phyloP scores from a whole-genome alignment of 1,140 invertebrate genomes.

The Cardiocondyla obscurior region DNA sequence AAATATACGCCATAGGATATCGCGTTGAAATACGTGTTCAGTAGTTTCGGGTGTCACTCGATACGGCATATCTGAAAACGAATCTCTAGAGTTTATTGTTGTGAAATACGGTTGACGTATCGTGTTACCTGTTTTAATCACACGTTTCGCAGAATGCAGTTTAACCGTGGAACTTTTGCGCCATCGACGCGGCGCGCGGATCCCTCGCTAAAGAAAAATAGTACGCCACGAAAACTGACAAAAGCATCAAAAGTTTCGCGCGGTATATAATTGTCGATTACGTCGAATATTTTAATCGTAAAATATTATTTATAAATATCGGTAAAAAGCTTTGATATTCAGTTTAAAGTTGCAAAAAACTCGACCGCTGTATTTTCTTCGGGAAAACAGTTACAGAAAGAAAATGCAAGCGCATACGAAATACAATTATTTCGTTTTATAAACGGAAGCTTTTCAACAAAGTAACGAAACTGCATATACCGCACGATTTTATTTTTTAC shows the following conservation, averaged over 20 bases:
- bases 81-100: constrained; percentile 52
- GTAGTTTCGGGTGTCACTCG: constrained; percentile 35
- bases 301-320: background rate
- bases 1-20: constrained; percentile 36
- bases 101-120: constrained; percentile 31
- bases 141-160: background rate
- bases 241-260: background rate
- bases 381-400: background rate
- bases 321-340: background rate
- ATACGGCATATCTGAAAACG: constrained; percentile 41
- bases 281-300: background rate
- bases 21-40: constrained; percentile 34
- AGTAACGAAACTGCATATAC: background rate
- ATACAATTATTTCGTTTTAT: constrained; percentile 10
- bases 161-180: background rate
- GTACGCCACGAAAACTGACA: background rate
- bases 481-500: background rate
- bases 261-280: background rate
- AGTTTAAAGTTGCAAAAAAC: constrained; percentile 1
- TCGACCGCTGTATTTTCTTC: background rate
- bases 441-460: background rate
- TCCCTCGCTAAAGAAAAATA: background rate
- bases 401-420: background rate
- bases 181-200: background rate
- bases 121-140: constrained; percentile 48